Evolutionary conservation across 37 sponge, comb jelly and placozoan species (phyloP).

Genomic region (Dysidea cf. avara): DNA sequence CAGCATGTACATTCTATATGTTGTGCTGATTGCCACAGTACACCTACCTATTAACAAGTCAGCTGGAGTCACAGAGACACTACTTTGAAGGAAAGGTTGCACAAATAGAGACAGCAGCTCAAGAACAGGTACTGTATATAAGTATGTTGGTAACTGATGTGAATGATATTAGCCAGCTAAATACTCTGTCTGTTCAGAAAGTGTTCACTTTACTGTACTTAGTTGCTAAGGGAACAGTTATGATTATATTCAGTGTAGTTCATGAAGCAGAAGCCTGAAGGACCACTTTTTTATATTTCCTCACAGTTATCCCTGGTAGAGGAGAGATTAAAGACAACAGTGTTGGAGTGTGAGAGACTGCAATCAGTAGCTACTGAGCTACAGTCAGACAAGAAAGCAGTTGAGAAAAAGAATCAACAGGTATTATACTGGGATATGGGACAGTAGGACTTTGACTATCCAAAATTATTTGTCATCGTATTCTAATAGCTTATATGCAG

Average conservation of each 20-base stretch:
- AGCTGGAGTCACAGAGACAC: slow-evolving; percentile 92
- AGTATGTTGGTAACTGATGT: too few species aligned
- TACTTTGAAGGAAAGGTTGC: slow-evolving; percentile 94
- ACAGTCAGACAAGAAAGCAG: slow-evolving; percentile 62
- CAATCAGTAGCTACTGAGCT: slow-evolving; percentile 32
- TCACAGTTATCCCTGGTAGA: slow-evolving; percentile 41
- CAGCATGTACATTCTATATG: not conserved
- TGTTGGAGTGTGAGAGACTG: slow-evolving; percentile 40
- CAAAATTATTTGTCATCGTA: too few species aligned
- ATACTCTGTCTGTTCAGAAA: too few species aligned
- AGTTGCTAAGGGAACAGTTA: too few species aligned
- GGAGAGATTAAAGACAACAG: slow-evolving; percentile 45
- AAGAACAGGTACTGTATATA: slow-evolving; percentile 85
- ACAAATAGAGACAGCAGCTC: slow-evolving; percentile 65
- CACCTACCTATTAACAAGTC: slow-evolving; percentile 87
- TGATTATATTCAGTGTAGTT: too few species aligned
- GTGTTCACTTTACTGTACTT: too few species aligned
- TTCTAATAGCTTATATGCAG: too few species aligned
- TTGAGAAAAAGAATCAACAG: slow-evolving; percentile 61
- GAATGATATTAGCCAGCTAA: too few species aligned
- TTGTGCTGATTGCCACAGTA: slow-evolving; percentile 53
- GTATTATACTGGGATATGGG: not conserved
- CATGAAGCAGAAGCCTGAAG: too few species aligned
- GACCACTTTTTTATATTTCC: too few species aligned
- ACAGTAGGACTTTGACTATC: too few species aligned